Percentiles rank a stretch among this genome's conserved stretches.
phyloP scores from a whole-genome alignment of 2,113 vertebrate species.

The Forbesichthys agassizii region DNA sequence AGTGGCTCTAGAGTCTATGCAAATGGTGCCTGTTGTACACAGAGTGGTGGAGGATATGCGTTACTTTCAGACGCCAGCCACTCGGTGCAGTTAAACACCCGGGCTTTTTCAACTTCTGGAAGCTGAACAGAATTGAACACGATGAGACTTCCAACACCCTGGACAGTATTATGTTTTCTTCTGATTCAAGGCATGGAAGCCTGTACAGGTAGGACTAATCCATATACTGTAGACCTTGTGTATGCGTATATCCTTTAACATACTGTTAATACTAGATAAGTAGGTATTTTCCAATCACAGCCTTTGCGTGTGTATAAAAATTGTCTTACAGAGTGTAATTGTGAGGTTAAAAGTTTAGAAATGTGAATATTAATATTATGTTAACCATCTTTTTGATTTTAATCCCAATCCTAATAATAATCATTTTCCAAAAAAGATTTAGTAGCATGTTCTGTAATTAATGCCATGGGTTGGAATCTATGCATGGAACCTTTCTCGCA shows the following conservation, averaged over 20 bases:
- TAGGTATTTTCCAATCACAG: not conserved
- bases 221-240: not conserved
- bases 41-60: conserved; percentile 23
- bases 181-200: conserved; percentile 37
- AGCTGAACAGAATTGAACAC: conserved; percentile 21
- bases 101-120: not conserved
- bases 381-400: too few relatives aligned
- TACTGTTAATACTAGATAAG: not conserved
- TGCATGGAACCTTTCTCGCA: conserved; percentile 24
- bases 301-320: too few relatives aligned
- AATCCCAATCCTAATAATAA: too few relatives aligned
- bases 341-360: too few relatives aligned
- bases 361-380: too few relatives aligned
- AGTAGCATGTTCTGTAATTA: not conserved
- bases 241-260: too few relatives aligned
- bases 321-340: too few relatives aligned
- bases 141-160: conserved; percentile 63
- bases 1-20: not conserved
- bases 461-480: too few relatives aligned
- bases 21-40: conserved; percentile 22
- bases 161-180: conserved; percentile 48
- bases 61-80: too few relatives aligned
- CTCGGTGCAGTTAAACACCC: too few relatives aligned
- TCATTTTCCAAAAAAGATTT: not conserved
- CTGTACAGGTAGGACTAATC: conserved; percentile 60